Conservation (phyloP, 2,113 vertebrate species). For the mouse (Mus musculus) region DNA sequence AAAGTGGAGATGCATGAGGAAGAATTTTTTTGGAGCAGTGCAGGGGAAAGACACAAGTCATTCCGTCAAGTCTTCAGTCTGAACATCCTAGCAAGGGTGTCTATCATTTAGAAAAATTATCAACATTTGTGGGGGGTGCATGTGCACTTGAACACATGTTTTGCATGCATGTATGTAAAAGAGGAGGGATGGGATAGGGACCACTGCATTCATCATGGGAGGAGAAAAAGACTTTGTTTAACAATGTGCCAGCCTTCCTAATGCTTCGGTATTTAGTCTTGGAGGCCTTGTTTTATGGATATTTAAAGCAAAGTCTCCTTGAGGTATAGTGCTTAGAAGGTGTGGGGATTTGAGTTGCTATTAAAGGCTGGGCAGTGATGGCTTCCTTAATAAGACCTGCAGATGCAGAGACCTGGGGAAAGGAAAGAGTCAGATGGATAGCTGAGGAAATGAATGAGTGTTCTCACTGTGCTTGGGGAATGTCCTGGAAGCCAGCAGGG, state of each 20-base stretch:
- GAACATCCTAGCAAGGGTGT: neutral
- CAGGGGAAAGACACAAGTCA: neutral
- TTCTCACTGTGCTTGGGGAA: neutral
- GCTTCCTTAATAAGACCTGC: neutral
- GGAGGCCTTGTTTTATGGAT: neutral
- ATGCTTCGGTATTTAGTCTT: neutral
- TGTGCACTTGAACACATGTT: neutral
- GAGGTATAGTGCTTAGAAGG: neutral
- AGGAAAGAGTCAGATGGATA: neutral
- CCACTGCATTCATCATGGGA: neutral
- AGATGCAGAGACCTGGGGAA: neutral
- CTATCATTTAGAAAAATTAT: neutral
- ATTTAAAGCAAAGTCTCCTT: neutral
- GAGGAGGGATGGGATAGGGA: neutral
- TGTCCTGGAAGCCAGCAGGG: neutral
- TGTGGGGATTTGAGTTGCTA: neutral
- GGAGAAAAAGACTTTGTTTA: neutral
- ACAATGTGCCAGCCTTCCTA: neutral
- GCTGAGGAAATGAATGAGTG: neutral
- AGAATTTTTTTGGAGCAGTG: neutral
- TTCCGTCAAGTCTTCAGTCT: neutral
- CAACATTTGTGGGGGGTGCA: neutral
- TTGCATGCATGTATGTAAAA: neutral
- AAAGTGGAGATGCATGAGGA: neutral
- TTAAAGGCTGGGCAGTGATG: neutral